Evolutionary conservation across 1,140 invertebrate genomes (phyloP), one percentile per base, ranked within the genome.

Genomic region (Gryllus bimaculatus): DNA sequence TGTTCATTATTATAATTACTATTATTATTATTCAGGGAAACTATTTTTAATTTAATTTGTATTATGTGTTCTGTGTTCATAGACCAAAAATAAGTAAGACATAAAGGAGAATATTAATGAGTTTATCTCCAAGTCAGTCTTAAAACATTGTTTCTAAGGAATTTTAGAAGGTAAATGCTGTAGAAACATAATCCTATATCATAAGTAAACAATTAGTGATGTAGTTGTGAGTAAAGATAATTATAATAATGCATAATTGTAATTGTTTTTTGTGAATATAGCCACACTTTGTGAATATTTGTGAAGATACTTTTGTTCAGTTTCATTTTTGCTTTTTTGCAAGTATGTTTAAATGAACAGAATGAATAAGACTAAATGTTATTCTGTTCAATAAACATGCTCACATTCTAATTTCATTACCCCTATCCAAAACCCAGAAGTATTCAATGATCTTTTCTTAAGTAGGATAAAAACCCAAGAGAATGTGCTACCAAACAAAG

Each of bases 251-350:
- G 78, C 80, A 78, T 80, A 80, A 78, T 54, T 80, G 80, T 80
- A 80, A 80, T 78, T 80, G 79, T 80, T 75, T 78, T 78, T 73
- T 80, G 80, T 80, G 80, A 80, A 80, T 80, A 80, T 80, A 80
- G 77, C 80, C 78, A 78, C 80, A 80, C 77, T 80, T 80, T 80
- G 79, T 80, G 79, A 80, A 80, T 80, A 80, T 49, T 77, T 79
- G 79, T 79, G 47, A 79, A 79, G 48, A 79, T n/a, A 79, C 49
- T 77, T 26, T 79, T 74, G n/a, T 20, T 21, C 73, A 77, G 20
- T 21, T 78, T 78, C 26, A 10, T 48, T 77, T 39, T 77, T 77
- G 39, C 47, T 77, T 77, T n/a, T n/a, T n/a, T n/a, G n/a, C n/a
- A 66, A 18, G 18, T 66, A 66, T 66, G 54, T 66, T 10, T 66